Percentiles rank a stretch among this genome's conserved stretches.
phyloP scores from a whole-genome alignment of 2,113 vertebrate species.

The Odocoileus hemionus region DNA sequence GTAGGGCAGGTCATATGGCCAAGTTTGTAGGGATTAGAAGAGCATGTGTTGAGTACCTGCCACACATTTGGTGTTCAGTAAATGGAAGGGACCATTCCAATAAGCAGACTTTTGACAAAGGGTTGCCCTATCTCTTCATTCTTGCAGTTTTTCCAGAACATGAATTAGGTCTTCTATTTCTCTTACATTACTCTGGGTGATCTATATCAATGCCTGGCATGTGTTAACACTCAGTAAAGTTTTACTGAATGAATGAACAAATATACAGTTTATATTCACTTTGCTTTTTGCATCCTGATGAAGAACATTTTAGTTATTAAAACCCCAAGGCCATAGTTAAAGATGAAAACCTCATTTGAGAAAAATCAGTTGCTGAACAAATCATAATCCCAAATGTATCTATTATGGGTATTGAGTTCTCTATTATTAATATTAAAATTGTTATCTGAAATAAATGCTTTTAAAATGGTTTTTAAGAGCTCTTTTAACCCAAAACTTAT shows the following conservation, averaged over 20 bases:
- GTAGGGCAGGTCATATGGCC: background rate
- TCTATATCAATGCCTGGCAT: background rate
- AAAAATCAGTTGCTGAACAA: background rate
- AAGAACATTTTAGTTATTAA: background rate
- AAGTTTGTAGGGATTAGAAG: background rate
- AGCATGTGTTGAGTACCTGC: background rate
- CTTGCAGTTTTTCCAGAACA: no score
- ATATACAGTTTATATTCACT: background rate
- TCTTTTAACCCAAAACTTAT: background rate
- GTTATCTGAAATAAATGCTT: background rate
- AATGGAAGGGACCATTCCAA: background rate
- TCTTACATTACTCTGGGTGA: background rate
- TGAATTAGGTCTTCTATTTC: background rate
- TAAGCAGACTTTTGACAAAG: background rate
- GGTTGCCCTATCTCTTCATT: background rate
- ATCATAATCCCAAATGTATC: no score
- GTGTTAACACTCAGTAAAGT: background rate
- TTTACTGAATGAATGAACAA: background rate
- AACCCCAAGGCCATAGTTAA: background rate
- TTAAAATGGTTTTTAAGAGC: background rate
- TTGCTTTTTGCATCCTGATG: background rate
- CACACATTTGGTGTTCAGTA: background rate
- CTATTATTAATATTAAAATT: background rate
- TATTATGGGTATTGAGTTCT: background rate
- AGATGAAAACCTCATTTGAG: background rate